Conservation (phyloP, 2,797 vertebrate species). For the Pristis pectinata region DNA sequence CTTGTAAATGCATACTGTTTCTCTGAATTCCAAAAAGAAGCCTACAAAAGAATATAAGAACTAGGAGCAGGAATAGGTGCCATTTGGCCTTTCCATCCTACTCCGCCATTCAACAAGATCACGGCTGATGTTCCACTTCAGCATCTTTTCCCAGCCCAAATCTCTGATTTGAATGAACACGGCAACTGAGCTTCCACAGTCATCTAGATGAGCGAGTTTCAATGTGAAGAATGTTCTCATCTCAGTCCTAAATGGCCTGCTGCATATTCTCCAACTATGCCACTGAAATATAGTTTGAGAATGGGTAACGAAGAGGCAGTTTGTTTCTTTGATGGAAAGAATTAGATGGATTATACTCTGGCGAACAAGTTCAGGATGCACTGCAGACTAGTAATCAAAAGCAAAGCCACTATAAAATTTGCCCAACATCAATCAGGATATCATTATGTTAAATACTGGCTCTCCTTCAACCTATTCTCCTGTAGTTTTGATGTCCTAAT, state of each 20-base stretch:
- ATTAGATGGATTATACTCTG: conserved; percentile 17
- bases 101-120: not conserved
- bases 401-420: conserved; percentile 4
- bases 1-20: not conserved
- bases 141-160: not conserved
- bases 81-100: not conserved
- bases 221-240: too few relatives aligned
- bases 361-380: conserved; percentile 1
- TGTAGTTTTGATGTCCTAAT: not conserved
- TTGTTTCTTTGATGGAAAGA: not conserved
- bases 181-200: too few relatives aligned
- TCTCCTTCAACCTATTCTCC: conserved; percentile 7
- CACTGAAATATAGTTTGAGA: too few relatives aligned
- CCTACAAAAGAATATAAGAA: not conserved
- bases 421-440: not conserved
- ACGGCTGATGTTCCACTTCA: not conserved
- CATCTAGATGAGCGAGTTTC: too few relatives aligned
- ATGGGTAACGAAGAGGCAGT: not conserved
- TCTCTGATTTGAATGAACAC: not conserved
- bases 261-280: too few relatives aligned
- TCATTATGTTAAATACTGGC: conserved; percentile 23
- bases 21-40: not conserved
- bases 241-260: too few relatives aligned
- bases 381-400: conserved; percentile 16
- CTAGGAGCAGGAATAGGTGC: not conserved